Evolutionary conservation across 2,113 vertebrate species (phyloP), one percentile per base, ranked within the genome.

Genomic region (Takifugu flavidus): DNA sequence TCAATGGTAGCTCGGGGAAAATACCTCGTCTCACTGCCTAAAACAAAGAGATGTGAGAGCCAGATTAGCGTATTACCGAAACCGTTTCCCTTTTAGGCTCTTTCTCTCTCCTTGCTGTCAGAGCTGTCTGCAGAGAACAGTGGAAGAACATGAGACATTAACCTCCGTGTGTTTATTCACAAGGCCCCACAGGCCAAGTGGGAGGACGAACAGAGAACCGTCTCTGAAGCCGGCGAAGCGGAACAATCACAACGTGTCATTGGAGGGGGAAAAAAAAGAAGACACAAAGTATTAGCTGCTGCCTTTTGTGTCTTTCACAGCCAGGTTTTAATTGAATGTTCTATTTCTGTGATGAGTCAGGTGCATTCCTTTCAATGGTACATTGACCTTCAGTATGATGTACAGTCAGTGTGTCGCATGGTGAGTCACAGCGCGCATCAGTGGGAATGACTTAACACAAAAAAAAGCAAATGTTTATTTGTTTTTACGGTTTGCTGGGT

Each of bases 151-250:
- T 70, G 79, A 83, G 77, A 80, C 74, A 66, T 77, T 79, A 79
- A 77, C 84, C 83, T 83, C 80, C 79, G 67, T 71, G 77, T 82
- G 79, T 82, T 84, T 83, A 81, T 85, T 83, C 85, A 79, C 82
- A 55, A 73, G 72, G 71, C 80, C 80, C 75, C 69, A 69, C 76
- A 70, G 75, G 78, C 86, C 82, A 79, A 79, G 72, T 70, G 78
- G 74, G 79, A 76, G 86, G 67, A 74, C 47, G 75, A 80, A 66
- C 78, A 73, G 58, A 71, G 75, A 77, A 67, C 70, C 78, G 68
- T 86, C 68, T 74, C 78, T 46, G 46, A 65, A 75, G 62, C 70
- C 25, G 54, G 67, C 55, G 53, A 73, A 70, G 82, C 49, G 55
- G 78, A 87, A 85, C 72, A 74, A 81, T 85, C 83, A 72, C 70